These are phyloP conservation scores for Caenorhabditis drosophilae DNA, from an alignment of 2,888 invertebrate species.

Conservation along the genomic window DNA sequence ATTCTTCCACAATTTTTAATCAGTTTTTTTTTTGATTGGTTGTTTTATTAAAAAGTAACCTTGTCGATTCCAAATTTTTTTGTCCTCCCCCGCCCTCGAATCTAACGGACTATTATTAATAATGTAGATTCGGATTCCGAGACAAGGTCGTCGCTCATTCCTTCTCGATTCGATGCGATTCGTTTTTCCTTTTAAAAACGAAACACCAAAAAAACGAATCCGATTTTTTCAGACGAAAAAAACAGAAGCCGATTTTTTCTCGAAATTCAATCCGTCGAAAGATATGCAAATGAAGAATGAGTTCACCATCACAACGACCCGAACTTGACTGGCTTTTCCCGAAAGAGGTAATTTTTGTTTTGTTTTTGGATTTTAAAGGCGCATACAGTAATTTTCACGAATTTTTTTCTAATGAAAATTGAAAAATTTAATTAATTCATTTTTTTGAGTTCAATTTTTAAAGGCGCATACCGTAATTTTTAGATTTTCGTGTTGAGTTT, in stretches of 20 bases:
- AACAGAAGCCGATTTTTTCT: no score
- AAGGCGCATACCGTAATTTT: no score
- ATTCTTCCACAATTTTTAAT: neutral
- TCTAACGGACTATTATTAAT: neutral
- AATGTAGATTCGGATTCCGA: no score
- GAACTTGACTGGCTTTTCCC: conserved; percentile 53
- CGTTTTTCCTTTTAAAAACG: neutral
- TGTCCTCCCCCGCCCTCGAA: neutral
- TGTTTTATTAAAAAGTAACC: no score
- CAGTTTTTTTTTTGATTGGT: conserved; percentile 1
- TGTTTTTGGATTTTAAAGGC: no score
- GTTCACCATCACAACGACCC: conserved; percentile 30
- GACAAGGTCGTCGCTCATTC: conserved; percentile 1
- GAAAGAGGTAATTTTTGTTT: conserved; percentile 48
- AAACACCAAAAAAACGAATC: neutral
- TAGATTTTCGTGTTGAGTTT: no score
- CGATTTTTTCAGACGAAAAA: neutral
- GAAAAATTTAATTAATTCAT: no score
- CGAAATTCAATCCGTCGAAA: no score
- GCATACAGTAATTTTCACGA: neutral
- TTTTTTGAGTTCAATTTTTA: no score
- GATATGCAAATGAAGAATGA: conserved; percentile 18
- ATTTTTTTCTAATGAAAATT: no score
- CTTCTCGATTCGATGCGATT: no score
- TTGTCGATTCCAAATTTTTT: no score